Percentiles rank a stretch among this genome's conserved stretches.
phyloP scores from a whole-genome alignment of 1,140 invertebrate species.

The Zaprionus nigranus region DNA sequence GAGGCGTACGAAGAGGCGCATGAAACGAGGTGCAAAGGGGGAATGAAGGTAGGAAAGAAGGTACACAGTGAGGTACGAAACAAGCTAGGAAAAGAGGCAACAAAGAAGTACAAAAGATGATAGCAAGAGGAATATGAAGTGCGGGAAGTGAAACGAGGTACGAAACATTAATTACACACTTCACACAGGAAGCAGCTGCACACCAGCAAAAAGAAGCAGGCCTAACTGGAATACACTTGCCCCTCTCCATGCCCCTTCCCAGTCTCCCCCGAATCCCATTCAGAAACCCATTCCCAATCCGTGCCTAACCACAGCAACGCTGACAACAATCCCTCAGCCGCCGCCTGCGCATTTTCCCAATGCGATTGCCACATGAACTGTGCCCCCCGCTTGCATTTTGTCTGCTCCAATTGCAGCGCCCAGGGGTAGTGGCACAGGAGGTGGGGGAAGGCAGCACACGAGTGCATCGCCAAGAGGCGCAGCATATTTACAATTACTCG shows the following conservation, averaged over 20 bases:
- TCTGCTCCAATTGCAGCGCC: slow-evolving; percentile 74
- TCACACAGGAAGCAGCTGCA: slow-evolving; percentile 19
- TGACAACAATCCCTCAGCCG: not conserved
- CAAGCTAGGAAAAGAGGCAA: not conserved
- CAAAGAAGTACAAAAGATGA: no score
- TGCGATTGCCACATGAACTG: slow-evolving; percentile 58
- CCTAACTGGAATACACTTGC: not conserved
- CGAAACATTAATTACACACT: slow-evolving; percentile 76
- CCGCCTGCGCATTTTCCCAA: not conserved
- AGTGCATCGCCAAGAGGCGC: slow-evolving; percentile 26
- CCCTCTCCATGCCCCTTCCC: not conserved
- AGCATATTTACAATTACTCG: slow-evolving; percentile 78
- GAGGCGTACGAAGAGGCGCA: not conserved
- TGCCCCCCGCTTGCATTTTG: slow-evolving; percentile 61
- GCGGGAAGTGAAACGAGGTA: slow-evolving; percentile 19
- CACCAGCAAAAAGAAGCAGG: slow-evolving; percentile 10
- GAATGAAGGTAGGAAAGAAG: no score
- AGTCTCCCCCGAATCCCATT: not conserved
- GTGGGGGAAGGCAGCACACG: slow-evolving; percentile 21
- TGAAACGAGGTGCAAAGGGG: not conserved
- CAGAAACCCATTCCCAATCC: not conserved
- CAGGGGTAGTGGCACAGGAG: not conserved
- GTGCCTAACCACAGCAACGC: not conserved
- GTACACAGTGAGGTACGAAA: slow-evolving; percentile 14
- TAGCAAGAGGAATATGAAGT: not conserved